phyloP scores from a whole-genome alignment of 2,888 invertebrate genomes.

The Cyaniris semiargus region DNA sequence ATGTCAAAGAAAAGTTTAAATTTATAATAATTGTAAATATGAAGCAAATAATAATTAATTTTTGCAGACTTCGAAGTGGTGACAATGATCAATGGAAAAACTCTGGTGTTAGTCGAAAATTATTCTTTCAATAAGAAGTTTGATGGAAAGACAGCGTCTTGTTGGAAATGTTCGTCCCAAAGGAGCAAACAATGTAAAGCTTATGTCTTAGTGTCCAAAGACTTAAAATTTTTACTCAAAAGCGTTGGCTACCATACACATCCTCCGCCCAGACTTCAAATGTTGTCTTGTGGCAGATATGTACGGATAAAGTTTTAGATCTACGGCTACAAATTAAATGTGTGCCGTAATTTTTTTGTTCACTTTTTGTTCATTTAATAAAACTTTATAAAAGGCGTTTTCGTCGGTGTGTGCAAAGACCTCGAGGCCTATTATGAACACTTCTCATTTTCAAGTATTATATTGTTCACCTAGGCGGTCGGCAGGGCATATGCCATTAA shows the following conservation, averaged over 20 bases:
- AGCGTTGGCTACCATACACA: not conserved
- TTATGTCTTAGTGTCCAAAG: constrained; percentile 4
- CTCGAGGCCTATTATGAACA: too few species aligned
- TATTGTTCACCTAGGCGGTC: constrained; percentile 5
- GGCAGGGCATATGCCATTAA: not conserved
- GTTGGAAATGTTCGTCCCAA: constrained; percentile 27
- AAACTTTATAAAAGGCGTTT: not conserved
- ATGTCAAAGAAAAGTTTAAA: not conserved
- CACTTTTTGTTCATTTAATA: not conserved
- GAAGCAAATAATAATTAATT: not conserved
- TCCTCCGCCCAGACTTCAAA: not conserved
- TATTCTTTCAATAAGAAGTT: constrained; percentile 17
- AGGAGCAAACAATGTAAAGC: constrained; percentile 12
- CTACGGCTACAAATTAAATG: not conserved
- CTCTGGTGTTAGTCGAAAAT: not conserved
- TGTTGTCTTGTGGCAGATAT: not conserved
- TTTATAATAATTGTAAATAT: not conserved
- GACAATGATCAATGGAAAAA: not conserved
- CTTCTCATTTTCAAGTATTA: too few species aligned
- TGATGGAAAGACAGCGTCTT: not conserved
- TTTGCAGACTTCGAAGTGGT: not conserved
- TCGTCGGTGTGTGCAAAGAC: not conserved
- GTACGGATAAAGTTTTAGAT: not conserved
- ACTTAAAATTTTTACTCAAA: constrained; percentile 24
- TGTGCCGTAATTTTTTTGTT: not conserved